A percentile compares a stretch with the other conserved stretches of the same genome.
These are phyloP conservation scores for Lasioglossum leucozonium DNA, from an alignment of 2,888 invertebrate genomes.

Conservation along the genomic window DNA sequence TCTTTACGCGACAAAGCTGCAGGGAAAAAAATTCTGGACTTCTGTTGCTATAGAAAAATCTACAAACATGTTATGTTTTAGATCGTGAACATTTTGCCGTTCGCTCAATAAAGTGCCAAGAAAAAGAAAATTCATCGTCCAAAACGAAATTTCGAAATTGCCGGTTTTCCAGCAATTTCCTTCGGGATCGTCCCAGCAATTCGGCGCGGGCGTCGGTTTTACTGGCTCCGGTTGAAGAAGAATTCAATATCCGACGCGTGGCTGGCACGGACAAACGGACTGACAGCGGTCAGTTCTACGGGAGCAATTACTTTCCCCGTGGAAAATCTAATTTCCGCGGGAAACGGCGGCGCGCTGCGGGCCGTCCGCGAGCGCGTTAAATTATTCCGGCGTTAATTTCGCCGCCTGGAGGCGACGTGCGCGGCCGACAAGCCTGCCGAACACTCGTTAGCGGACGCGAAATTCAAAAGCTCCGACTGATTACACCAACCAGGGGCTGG, in stretches of 20 bases:
- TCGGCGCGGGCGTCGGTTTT: neutral
- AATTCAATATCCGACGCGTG: constrained; percentile 39
- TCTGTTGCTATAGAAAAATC: neutral
- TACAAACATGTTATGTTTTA: no score
- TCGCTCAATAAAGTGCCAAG: neutral
- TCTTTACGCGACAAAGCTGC: neutral
- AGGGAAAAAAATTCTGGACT: neutral
- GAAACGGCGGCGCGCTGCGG: constrained; percentile 20
- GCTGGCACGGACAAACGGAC: neutral
- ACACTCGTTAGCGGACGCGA: constrained; percentile 54
- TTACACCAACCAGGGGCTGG: constrained; percentile 23
- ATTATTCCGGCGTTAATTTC: constrained; percentile 53
- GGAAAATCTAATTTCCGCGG: constrained; percentile 47
- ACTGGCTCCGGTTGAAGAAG: constrained; percentile 9
- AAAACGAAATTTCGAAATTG: neutral
- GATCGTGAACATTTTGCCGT: no score
- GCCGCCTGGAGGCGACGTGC: constrained; percentile 45
- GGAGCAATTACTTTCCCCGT: constrained; percentile 52
- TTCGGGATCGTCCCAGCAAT: neutral
- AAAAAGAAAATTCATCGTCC: no score
- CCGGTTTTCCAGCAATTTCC: neutral
- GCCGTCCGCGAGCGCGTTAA: constrained; percentile 54
- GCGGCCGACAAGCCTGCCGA: constrained; percentile 30
- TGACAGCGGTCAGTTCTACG: constrained; percentile 27
- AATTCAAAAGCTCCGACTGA: constrained; percentile 59